These are phyloP conservation scores for Ctenochaetus hawaiiensis DNA, from an alignment of 2,797 vertebrate genomes.

Conservation along the genomic window DNA sequence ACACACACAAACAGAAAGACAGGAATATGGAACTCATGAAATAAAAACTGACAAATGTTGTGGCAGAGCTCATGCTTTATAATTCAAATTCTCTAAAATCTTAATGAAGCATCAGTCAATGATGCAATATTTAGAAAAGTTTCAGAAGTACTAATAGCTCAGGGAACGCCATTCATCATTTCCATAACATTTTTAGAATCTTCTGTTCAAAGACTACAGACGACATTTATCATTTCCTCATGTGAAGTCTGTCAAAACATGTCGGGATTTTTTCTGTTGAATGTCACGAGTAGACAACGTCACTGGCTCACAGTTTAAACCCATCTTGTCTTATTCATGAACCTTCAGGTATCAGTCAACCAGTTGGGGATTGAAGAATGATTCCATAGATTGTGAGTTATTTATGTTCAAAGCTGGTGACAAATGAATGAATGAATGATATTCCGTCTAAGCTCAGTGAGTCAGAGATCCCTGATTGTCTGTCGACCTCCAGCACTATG, in stretches of 20 bases:
- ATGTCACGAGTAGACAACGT: neutral
- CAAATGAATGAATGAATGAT: constrained; percentile 53
- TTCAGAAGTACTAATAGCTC: constrained; percentile 31
- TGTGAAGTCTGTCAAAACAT: constrained; percentile 22
- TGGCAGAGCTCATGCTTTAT: constrained; percentile 34
- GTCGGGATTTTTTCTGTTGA: neutral
- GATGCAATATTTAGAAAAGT: constrained; percentile 43
- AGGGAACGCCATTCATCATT: constrained; percentile 24
- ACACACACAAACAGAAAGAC: constrained; percentile 1
- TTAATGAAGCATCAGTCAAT: constrained; percentile 26
- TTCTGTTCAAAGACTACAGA: constrained; percentile 37
- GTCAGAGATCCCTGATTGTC: constrained; percentile 45
- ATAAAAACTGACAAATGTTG: constrained; percentile 40
- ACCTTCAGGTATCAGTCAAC: neutral
- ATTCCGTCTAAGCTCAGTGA: constrained; percentile 26
- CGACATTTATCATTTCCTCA: constrained; percentile 40
- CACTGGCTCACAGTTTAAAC: neutral
- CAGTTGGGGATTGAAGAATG: neutral
- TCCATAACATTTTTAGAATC: constrained; percentile 16
- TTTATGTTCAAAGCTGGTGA: constrained; percentile 35
- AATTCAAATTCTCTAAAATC: constrained; percentile 36
- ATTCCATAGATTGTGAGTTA: constrained; percentile 24
- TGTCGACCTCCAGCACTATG: constrained; percentile 48
- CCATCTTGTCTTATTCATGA: constrained; percentile 27
- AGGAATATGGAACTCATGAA: constrained; percentile 32